Conservation (phyloP, 2,797 vertebrate genomes). For the Geotrypetes seraphini region DNA sequence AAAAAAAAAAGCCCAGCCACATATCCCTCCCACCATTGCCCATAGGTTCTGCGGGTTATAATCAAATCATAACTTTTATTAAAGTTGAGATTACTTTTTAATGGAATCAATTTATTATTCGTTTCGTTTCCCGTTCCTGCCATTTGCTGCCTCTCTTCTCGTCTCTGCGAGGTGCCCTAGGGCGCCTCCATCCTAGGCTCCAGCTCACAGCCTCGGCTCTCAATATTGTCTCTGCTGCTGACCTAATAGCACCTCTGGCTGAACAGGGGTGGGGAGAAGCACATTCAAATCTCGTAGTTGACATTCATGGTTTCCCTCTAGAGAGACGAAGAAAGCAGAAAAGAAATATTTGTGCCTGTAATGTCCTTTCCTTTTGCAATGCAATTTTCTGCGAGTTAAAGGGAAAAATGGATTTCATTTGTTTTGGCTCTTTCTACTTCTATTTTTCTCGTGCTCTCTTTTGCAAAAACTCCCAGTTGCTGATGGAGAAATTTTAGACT, state of each 20-base stretch:
- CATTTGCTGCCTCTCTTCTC: constrained; percentile 13
- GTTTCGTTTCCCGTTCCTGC: constrained; percentile 50
- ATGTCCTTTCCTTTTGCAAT: too few relatives aligned
- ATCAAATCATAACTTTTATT: constrained; percentile 72
- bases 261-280: constrained; percentile 16
- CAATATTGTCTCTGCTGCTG: constrained; percentile 33
- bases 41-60: constrained; percentile 49
- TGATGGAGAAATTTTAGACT: too few relatives aligned
- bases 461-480: too few relatives aligned
- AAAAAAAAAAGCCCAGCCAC: too few relatives aligned
- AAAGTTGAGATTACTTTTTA: constrained; percentile 72
- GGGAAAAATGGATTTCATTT: too few relatives aligned
- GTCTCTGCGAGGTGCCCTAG: constrained; percentile 5
- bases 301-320: too few relatives aligned
- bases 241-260: constrained; percentile 27
- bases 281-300: too few relatives aligned
- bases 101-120: constrained; percentile 64
- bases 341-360: too few relatives aligned
- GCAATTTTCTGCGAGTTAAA: too few relatives aligned
- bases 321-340: too few relatives aligned
- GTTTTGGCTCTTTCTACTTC: too few relatives aligned
- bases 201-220: constrained; percentile 26
- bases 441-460: too few relatives aligned
- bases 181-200: constrained; percentile 30
- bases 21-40: constrained; percentile 24